A percentile compares a stretch with the other conserved stretches of the same genome.
These are phyloP conservation scores for Alcis repandata DNA, from an alignment of 2,888 invertebrate genomes.

Conservation along the genomic window DNA sequence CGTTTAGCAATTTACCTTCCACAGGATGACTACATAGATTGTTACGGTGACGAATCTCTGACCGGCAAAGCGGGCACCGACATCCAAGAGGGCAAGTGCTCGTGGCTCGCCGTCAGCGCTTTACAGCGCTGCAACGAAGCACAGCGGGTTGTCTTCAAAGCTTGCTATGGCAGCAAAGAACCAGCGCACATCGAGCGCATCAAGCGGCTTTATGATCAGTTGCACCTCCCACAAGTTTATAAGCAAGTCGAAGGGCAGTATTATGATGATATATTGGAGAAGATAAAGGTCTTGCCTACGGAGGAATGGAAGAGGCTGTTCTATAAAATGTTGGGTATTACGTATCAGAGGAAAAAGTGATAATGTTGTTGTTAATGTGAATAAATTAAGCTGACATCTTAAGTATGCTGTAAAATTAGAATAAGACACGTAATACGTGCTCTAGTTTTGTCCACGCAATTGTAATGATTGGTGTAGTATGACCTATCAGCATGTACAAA, in stretches of 20 bases:
- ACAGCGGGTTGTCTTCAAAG: constrained; percentile 87
- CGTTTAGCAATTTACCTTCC: constrained; percentile 2
- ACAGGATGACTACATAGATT: constrained; percentile 95
- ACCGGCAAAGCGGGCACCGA: constrained; percentile 96
- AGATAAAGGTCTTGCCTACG: constrained; percentile 47
- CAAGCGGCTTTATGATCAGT: constrained; percentile 81
- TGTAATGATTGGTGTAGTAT: too few relatives aligned
- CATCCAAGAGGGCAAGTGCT: constrained; percentile 97
- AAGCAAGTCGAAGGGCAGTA: constrained; percentile 90
- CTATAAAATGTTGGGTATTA: constrained; percentile 90
- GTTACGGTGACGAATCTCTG: constrained; percentile 92
- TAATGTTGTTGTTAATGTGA: neutral
- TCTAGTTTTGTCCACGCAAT: too few relatives aligned
- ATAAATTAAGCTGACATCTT: too few relatives aligned
- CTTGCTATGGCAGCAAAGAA: constrained; percentile 91
- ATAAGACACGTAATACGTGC: too few relatives aligned
- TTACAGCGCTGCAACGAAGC: constrained; percentile 89
- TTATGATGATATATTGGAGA: constrained; percentile 88
- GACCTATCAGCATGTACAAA: too few relatives aligned
- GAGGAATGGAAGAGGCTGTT: constrained; percentile 88
- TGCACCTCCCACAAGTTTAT: constrained; percentile 90
- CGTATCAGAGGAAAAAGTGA: constrained; percentile 83
- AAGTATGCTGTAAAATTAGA: too few relatives aligned
- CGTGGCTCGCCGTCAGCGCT: constrained; percentile 95
- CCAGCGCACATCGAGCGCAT: constrained; percentile 86